Evolutionary conservation across 1,140 invertebrate genomes (phyloP).

Genomic region (Archivesica marissinica): DNA sequence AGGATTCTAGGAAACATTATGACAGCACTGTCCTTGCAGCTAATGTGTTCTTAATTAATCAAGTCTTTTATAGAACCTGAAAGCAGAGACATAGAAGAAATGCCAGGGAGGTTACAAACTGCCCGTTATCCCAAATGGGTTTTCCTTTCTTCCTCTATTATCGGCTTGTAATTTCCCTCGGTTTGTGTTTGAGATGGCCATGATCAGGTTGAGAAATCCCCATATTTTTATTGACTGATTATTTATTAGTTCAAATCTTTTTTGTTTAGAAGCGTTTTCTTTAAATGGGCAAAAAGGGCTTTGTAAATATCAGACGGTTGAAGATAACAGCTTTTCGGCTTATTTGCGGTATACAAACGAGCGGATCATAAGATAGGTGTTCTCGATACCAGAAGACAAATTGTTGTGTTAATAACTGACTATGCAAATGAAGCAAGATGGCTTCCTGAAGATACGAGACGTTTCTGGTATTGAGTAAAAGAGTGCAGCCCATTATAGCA

Average conservation of each 20-base stretch:
- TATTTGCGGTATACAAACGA: conserved; percentile 18
- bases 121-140: conserved; percentile 28
- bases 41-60: conserved; percentile 66
- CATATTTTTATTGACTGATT: conserved; percentile 40
- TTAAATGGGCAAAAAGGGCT: conserved; percentile 15
- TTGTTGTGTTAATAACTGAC: conserved; percentile 42
- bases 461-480: conserved; percentile 19
- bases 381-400: conserved; percentile 42
- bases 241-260: conserved; percentile 16
- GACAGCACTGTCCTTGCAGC: conserved; percentile 24
- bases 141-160: conserved; percentile 27
- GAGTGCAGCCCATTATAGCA: conserved; percentile 39
- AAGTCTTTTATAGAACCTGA: conserved; percentile 62
- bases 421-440: conserved; percentile 52
- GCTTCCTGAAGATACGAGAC: conserved; percentile 30
- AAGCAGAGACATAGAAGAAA: conserved; percentile 55
- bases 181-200: not conserved
- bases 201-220: not conserved
- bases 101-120: conserved; percentile 33
- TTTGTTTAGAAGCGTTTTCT: not conserved
- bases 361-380: conserved; percentile 23
- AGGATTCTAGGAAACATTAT: conserved; percentile 55
- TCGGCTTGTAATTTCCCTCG: conserved; percentile 23
- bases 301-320: not conserved
- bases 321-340: conserved; percentile 12